These are phyloP conservation scores for Uloborus plumipes DNA, from an alignment of 2,888 invertebrate species.

Conservation along the genomic window DNA sequence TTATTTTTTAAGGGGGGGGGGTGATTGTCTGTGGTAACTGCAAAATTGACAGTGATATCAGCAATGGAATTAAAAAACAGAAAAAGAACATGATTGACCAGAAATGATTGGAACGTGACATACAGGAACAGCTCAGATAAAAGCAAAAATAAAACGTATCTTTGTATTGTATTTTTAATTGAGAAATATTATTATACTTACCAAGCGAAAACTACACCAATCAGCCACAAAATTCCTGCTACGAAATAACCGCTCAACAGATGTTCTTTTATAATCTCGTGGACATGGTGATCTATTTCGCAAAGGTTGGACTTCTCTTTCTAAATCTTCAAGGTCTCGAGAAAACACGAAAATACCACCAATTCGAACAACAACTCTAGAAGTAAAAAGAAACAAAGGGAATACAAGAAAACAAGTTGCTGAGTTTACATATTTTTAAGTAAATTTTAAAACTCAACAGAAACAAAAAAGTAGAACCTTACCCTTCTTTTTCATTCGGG, in stretches of 20 bases:
- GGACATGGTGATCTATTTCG: conserved; percentile 85
- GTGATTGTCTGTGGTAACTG: too few relatives aligned
- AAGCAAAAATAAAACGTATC: too few relatives aligned
- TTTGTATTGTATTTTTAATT: too few relatives aligned
- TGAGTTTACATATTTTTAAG: neutral
- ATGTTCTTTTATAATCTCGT: conserved; percentile 85
- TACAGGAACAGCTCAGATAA: too few relatives aligned
- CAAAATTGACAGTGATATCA: too few relatives aligned
- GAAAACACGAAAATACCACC: conserved; percentile 85
- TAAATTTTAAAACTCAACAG: neutral
- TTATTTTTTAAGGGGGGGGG: too few relatives aligned
- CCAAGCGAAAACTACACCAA: conserved; percentile 90
- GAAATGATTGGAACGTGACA: too few relatives aligned
- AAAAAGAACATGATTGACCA: too few relatives aligned
- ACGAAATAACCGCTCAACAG: conserved; percentile 86
- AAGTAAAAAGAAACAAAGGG: conserved; percentile 42
- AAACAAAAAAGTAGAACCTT: conserved; percentile 67
- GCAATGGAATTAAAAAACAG: too few relatives aligned
- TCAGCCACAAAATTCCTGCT: conserved; percentile 84
- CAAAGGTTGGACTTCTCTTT: conserved; percentile 80
- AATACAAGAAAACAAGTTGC: neutral
- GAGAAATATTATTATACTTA: conserved; percentile 71
- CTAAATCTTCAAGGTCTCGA: conserved; percentile 75
- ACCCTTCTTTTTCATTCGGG: conserved; percentile 91
- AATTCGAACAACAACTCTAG: conserved; percentile 83